Evolutionary conservation across 1,140 invertebrate species (phyloP), one percentile per base, ranked within the genome.

Genomic region (Hyposmocoma kahamanoa): DNA sequence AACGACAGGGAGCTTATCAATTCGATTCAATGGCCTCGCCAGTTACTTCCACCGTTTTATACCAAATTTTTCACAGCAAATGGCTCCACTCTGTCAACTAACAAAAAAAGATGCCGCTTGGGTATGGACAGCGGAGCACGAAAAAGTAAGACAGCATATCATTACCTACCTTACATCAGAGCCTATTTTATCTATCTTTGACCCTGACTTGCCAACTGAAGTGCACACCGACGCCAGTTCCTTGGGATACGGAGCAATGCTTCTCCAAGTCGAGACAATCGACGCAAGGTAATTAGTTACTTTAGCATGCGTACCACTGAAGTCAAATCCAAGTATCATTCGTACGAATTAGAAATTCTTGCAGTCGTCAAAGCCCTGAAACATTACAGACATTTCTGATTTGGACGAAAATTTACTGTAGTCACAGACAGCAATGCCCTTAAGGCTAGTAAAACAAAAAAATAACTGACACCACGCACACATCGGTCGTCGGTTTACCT

Each of bases 31-130:
- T 5, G 85, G 84, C 3, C 75, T 86, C 53, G 56, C 69, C 8
- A 61, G 61, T 5, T 86, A 71, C 68, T 82, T 84, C 43, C 38
- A 71, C 10, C 26, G 63, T n/a, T 88, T 87, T 47, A 59, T 87
- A 11, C 50, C 55, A 15, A 65, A 86, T 56, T 88, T 86, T 53
- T 59, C 86, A 0, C 36, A 54, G 2, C 47, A 79, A 0, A 57
- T 76, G 10, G 56, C 53, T 6, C 83, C 79, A 5, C 26, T 57
- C 13, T 57, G 52, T 28, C 11, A 32, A 20, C 56, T 59, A 3
- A 58, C 50, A n/a, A 50, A 50, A 50, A 44, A 52, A 21, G 43
- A 46, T 10, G 39, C 20, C 22, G 39, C 45, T 30, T 52, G 17
- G 17, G 3, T 18, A 46, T 46, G 43, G 43, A 46, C 24, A 10